Conservation (phyloP, 2,113 vertebrate species). For the Gnathonemus echidnorhynchus region DNA sequence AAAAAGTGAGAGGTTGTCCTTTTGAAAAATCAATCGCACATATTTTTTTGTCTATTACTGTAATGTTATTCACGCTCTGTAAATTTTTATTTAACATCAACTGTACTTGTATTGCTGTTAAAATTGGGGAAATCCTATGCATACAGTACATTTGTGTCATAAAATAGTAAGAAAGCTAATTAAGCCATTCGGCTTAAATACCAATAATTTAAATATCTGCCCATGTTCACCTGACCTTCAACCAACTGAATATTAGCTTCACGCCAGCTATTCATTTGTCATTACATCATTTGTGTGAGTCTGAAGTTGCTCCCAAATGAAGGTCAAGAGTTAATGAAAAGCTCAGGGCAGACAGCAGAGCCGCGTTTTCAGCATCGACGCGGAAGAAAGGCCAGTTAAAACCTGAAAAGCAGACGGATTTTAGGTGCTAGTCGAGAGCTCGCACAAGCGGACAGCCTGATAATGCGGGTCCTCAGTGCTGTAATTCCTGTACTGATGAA, state of each 20-base stretch:
- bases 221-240: not conserved
- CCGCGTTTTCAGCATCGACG: not conserved
- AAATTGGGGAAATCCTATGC: not conserved
- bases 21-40: not conserved
- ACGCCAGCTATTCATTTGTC: not conserved
- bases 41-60: not conserved
- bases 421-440: not conserved
- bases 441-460: not conserved
- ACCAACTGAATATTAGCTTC: not conserved
- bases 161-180: not conserved
- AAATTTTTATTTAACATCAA: not conserved
- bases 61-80: not conserved
- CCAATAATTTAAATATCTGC: not conserved
- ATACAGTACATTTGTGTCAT: not conserved
- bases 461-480: not conserved
- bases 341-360: not conserved
- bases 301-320: not conserved
- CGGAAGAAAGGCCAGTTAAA: not conserved
- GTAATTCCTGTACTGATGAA: not conserved
- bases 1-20: not conserved
- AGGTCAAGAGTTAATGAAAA: not conserved
- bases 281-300: not conserved
- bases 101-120: not conserved
- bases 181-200: not conserved
- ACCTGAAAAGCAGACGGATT: not conserved